Percentiles rank a stretch among this genome's conserved stretches.
Evolutionary conservation across 2,797 vertebrate species (phyloP).

Genomic region (Callimico goeldii): DNA sequence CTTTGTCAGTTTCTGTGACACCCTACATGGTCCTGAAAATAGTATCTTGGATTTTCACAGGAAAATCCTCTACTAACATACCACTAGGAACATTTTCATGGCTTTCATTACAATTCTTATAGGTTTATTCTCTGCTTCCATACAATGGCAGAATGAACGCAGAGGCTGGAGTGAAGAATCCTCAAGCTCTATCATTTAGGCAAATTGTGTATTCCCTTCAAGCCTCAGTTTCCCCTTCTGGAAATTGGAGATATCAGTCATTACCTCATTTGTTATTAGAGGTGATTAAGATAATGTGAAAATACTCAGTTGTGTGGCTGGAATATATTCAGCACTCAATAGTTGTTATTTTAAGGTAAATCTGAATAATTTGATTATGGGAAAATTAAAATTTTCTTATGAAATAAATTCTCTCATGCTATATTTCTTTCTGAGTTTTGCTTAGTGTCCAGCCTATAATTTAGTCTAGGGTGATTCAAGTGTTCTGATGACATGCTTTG

Average conservation of each 20-base stretch:
- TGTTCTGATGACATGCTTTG: not conserved
- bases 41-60: not conserved
- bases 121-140: not conserved
- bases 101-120: not conserved
- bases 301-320: not conserved
- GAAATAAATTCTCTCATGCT: not conserved
- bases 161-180: not conserved
- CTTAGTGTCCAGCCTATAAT: not conserved
- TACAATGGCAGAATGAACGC: not conserved
- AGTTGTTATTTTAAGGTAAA: constrained; percentile 25
- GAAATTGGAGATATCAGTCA: not conserved
- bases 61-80: not conserved
- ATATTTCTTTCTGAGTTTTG: not conserved
- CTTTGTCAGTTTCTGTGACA: constrained; percentile 13
- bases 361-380: not conserved
- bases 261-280: not conserved
- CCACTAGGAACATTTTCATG: not conserved
- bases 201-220: not conserved
- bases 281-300: constrained; percentile 17
- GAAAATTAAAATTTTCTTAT: constrained; percentile 36
- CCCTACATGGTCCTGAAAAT: not conserved
- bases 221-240: not conserved
- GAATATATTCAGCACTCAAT: not conserved
- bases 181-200: not conserved
- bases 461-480: not conserved